Evolutionary conservation across 1,140 invertebrate genomes (phyloP).

Genomic region (Parasteatoda tepidariorum): DNA sequence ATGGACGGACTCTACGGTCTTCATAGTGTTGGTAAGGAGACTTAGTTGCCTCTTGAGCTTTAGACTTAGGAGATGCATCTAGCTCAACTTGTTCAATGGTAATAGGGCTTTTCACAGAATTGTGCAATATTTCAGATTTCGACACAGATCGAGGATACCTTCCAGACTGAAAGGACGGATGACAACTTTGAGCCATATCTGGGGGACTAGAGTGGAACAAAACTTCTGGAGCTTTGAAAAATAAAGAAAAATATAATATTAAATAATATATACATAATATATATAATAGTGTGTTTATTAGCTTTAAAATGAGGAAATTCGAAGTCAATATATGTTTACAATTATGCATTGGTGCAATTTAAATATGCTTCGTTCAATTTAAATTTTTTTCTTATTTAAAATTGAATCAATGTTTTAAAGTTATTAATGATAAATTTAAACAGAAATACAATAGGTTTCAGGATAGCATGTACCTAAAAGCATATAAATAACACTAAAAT

Average conservation of each 20-base stretch:
- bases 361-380: not conserved
- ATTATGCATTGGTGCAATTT: no score
- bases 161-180: constrained; percentile 55
- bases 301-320: no score
- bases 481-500: no score
- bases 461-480: no score
- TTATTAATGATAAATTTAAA: no score
- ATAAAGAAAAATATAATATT: not conserved
- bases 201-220: constrained; percentile 28
- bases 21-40: constrained; percentile 55
- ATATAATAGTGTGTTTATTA: no score
- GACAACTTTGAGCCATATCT: constrained; percentile 12
- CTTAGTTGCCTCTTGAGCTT: constrained; percentile 11
- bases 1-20: constrained; percentile 53
- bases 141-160: constrained; percentile 44
- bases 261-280: no score
- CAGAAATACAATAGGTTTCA: no score
- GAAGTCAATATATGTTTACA: no score
- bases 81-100: constrained; percentile 55
- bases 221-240: constrained; percentile 45
- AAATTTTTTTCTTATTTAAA: not conserved
- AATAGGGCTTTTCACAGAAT: constrained; percentile 48
- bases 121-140: constrained; percentile 46
- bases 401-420: no score
- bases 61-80: constrained; percentile 10